Evolutionary conservation across 2,113 vertebrate species (phyloP), one percentile per base, ranked within the genome.

Genomic region (Nannobrachium achirus): DNA sequence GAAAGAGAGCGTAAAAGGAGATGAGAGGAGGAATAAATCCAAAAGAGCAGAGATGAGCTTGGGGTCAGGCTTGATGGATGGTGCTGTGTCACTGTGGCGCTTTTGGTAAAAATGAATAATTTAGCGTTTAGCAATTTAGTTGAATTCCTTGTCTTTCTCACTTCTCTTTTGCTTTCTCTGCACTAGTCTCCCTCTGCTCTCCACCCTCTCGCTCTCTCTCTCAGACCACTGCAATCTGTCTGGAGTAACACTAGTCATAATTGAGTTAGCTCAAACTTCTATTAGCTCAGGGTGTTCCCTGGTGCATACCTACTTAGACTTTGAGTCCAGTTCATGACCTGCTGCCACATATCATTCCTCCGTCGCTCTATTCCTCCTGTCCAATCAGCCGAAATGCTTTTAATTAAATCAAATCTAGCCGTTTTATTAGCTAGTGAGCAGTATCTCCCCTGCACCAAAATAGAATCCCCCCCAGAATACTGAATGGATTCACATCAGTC

Each of bases 91-190:
- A 16, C 58, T 41, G 25, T 51, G 64, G 58, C 40, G 66, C 71
- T 70, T 56, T 78, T 44, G 39, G 16, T 44, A 20, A 58, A 33
- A 58, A 72, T 60, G 25, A 79, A 69, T 77, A 77, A 82, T 77
- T 72, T 63, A 75, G 33, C 7, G 57, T 65, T 10, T 19, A 1
- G 10, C 44, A 14, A 3, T 46, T 46, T 46, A 46, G 9, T 48
- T 41, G 58, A 50, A 66, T 59, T 40, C 25, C 48, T 48, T 44
- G 19, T 20, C 41, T 33, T 40, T 51, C 39, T 59, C 56, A 13
- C 57, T 44, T 66, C 18, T 39, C 52, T 33, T 11, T 56, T 13
- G 10, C 53, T 56, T 25, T 53, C 51, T 10, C 51, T 53, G 7
- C 18, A 9, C 14, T 14, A 6, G 10, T 46, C 44, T 46, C 44